Percentiles rank a stretch among this genome's conserved stretches.
Conservation (phyloP, 1,140 invertebrate genomes). For the Eubasilissa regina region DNA sequence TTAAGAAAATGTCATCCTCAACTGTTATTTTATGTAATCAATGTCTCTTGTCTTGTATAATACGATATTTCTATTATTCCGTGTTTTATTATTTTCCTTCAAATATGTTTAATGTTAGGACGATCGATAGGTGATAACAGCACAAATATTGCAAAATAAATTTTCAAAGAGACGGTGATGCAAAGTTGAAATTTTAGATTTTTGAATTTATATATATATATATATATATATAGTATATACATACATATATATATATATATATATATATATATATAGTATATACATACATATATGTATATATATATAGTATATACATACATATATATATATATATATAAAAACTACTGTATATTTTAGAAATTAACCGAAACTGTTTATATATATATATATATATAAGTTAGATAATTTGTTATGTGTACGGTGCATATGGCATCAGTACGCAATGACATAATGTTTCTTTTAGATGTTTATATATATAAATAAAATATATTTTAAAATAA, state of each 20-base stretch:
- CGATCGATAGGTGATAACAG: neutral
- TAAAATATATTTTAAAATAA: slow-evolving; percentile 32
- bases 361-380: slow-evolving; percentile 11
- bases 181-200: neutral
- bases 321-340: neutral
- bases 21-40: too few relatives aligned
- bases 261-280: neutral
- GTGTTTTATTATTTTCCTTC: neutral
- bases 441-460: slow-evolving; percentile 21
- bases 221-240: neutral
- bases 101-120: neutral
- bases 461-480: slow-evolving; percentile 30
- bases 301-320: slow-evolving; percentile 19
- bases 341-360: slow-evolving; percentile 27
- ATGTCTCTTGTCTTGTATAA: neutral
- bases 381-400: slow-evolving; percentile 21
- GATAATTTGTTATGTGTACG: slow-evolving; percentile 28
- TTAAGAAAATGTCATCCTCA: too few relatives aligned
- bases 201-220: slow-evolving; percentile 10
- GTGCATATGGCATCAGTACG: neutral
- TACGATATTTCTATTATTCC: neutral
- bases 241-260: slow-evolving; percentile 26
- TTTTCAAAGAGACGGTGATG: neutral
- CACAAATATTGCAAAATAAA: neutral
- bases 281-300: neutral